Evolutionary conservation across 2,797 vertebrate species (phyloP).

Genomic region (Balearica regulorum): DNA sequence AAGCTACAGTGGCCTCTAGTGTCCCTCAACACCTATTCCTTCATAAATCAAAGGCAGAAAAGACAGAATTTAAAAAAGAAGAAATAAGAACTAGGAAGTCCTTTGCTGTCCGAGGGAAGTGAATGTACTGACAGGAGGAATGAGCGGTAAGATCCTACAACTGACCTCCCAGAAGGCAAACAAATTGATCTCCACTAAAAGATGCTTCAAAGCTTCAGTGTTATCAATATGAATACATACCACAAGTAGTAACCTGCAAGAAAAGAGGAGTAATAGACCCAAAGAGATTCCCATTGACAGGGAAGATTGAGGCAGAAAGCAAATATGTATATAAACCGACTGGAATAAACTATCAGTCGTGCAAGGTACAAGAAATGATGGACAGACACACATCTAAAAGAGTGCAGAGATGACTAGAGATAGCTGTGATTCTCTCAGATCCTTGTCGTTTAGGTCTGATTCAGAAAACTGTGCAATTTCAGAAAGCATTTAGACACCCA

Average conservation of each 20-base stretch:
- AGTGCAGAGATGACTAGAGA: background rate
- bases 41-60: background rate
- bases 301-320: background rate
- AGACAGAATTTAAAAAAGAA: background rate
- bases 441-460: background rate
- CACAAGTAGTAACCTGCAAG: background rate
- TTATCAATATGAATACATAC: background rate
- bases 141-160: background rate
- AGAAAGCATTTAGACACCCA: background rate
- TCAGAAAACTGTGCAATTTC: background rate
- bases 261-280: background rate
- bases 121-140: background rate
- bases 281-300: background rate
- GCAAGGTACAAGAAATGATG: background rate
- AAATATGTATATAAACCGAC: background rate
- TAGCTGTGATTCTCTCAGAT: background rate
- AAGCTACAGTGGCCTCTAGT: constrained; percentile 66
- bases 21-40: background rate
- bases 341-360: background rate
- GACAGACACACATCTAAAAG: background rate
- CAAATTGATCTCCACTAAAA: background rate
- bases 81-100: background rate
- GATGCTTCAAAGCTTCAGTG: background rate
- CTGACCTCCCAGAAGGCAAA: background rate
- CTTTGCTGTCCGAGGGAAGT: background rate